Conservation (phyloP, 2,113 vertebrate genomes). For the Dasyornis broadbenti region DNA sequence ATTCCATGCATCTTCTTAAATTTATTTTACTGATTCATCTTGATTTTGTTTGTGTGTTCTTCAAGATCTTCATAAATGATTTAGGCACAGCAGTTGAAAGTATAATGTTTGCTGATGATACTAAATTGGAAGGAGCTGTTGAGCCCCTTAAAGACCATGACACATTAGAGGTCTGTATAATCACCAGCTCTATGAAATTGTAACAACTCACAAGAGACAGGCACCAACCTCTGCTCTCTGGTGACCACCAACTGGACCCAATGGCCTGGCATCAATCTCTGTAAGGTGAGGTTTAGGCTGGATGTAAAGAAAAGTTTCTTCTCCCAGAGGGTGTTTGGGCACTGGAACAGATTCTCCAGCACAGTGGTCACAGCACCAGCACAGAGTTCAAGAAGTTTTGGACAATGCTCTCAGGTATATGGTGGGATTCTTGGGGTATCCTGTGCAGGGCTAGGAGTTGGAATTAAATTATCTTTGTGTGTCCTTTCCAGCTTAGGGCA, state of each 20-base stretch:
- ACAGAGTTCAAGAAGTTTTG: not conserved
- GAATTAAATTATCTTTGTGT: not conserved
- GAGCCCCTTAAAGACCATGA: not conserved
- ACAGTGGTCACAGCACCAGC: not conserved
- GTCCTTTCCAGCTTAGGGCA: not conserved
- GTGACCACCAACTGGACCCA: not conserved
- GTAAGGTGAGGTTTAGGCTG: not conserved
- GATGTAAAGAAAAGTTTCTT: not conserved
- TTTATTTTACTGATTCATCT: not conserved
- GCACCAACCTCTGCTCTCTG: not conserved
- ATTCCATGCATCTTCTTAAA: not conserved
- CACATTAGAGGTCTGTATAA: not conserved
- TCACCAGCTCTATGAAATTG: too few species aligned
- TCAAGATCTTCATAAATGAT: not conserved
- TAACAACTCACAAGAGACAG: not conserved
- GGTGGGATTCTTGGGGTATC: not conserved
- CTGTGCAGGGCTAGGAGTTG: not conserved
- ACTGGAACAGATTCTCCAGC: not conserved
- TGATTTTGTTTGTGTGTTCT: not conserved
- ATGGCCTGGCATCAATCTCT: not conserved
- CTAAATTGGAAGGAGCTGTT: not conserved
- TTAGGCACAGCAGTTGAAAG: not conserved
- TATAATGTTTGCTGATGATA: not conserved
- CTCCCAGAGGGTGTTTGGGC: rapidly evolving
- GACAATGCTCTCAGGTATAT: not conserved